Evolutionary conservation across 2,797 vertebrate genomes (phyloP), one percentile per base, ranked within the genome.

Genomic region (Loriculus beryllinus): DNA sequence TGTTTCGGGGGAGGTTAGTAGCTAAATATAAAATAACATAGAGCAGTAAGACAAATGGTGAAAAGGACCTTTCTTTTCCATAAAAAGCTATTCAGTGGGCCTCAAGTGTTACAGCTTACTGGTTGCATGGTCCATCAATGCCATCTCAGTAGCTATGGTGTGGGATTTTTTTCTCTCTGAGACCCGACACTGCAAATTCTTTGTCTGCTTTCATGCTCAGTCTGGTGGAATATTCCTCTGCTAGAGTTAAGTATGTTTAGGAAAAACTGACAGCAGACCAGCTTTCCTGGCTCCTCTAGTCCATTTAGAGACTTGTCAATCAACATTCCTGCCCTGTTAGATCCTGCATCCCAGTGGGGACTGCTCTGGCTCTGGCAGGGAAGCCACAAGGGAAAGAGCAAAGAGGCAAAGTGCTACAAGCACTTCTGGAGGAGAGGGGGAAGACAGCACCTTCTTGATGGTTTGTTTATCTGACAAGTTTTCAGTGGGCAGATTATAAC

Each of bases 321-420:
- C 93, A 88, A n/a, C 93, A 92, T 96, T 96, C 81, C 80, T 88
- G 51, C 59, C 65, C 62, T 60, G 11, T 81, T 76, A 81, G 68
- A 54, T 85, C 57, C 88, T 93, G 35, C 17, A 28, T 70, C 54
- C 70, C 49, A 43, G 67, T 76, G 64, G 75, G 68, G 37, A 28
- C 42, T 57, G 52, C 39, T 63, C 51, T 84, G 52, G 48, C 42
- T 52, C 64, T 48, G 70, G 39, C 28, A 11, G 26, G 1, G 7
- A 86, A 76, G 72, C 47, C 54, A 14, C 28, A 62, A 62, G 54
- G 25, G 65, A 84, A 81, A 14, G 12, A 69, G 84, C 37, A 69
- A 54, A 88, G 33, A 68, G 23, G 49, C 47, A 64, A 15, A 77
- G 69, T 81, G 65, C 62, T 93, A 21, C 72, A 81, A 92, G 65